Evolutionary conservation across 2,113 vertebrate species (phyloP).

Genomic region (Cryptomyrus ogoouensis): DNA sequence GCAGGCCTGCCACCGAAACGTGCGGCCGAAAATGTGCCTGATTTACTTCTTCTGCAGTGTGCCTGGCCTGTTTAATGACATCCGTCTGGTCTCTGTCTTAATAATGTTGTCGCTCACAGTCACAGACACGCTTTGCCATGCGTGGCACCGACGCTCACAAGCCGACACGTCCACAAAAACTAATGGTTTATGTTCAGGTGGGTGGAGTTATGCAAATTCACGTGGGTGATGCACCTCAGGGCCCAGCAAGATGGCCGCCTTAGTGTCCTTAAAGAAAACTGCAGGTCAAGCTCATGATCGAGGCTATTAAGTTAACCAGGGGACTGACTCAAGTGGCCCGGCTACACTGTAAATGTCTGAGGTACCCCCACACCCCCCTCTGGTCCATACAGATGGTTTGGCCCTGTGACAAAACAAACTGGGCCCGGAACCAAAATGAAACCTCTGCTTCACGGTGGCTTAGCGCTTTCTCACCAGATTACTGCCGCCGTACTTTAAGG

Average conservation of each 20-base stretch:
- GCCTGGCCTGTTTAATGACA: constrained; percentile 54
- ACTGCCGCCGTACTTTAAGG: constrained; percentile 44
- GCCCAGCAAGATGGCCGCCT: not conserved
- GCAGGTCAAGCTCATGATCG: constrained; percentile 41
- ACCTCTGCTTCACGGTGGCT: constrained; percentile 68
- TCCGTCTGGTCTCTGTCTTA: constrained; percentile 40
- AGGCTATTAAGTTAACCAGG: constrained; percentile 30
- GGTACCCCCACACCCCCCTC: constrained; percentile 37
- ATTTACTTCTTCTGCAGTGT: constrained; percentile 50
- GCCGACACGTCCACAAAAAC: not conserved
- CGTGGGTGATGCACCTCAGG: not conserved
- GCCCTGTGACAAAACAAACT: constrained; percentile 65
- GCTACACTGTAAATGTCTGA: constrained; percentile 44
- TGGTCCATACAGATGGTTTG: constrained; percentile 64
- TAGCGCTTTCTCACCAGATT: constrained; percentile 62
- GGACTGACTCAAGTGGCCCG: constrained; percentile 45
- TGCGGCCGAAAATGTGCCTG: constrained; percentile 48
- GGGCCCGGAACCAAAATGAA: constrained; percentile 57
- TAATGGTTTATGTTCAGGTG: not conserved
- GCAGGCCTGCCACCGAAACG: constrained; percentile 23
- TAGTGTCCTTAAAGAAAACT: not conserved
- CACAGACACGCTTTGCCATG: not conserved
- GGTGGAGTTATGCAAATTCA: not conserved
- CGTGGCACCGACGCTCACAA: not conserved
- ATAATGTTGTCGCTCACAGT: not conserved